Percentiles rank a stretch among this genome's conserved stretches.
Evolutionary conservation across 1,140 invertebrate species (phyloP).

Genomic region (Cardiocondyla obscurior): DNA sequence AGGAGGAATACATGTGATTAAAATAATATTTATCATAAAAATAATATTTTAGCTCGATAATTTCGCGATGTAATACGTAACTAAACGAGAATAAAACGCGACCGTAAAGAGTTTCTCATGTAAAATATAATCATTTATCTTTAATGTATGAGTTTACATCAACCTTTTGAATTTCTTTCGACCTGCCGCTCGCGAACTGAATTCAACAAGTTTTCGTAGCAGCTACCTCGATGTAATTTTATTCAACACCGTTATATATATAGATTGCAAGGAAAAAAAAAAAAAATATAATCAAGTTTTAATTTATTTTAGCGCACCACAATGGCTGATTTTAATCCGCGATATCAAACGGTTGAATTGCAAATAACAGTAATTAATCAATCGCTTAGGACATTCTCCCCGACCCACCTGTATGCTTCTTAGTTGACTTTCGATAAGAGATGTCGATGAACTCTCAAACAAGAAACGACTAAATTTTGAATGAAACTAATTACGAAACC

Average conservation of each 20-base stretch:
- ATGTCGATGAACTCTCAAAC: not conserved
- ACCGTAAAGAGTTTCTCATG: not conserved
- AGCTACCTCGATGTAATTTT: not conserved
- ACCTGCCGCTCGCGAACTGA: constrained; percentile 11
- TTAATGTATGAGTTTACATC: not conserved
- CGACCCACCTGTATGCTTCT: constrained; percentile 54
- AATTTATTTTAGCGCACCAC: not conserved
- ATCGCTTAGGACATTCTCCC: not conserved
- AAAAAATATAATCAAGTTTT: too few species aligned
- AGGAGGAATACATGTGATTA: not conserved
- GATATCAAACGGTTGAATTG: not conserved
- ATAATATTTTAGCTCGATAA: not conserved
- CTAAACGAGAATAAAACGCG: not conserved
- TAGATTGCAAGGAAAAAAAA: too few species aligned
- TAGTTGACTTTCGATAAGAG: not conserved
- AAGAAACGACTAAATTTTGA: not conserved
- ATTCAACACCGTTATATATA: constrained; percentile 3
- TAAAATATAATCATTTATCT: not conserved
- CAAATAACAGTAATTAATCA: not conserved
- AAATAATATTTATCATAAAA: too few species aligned
- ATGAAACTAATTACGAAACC: not conserved
- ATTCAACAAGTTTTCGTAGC: constrained; percentile 44
- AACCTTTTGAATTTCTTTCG: not conserved
- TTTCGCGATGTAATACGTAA: not conserved
- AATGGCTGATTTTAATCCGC: not conserved